Base-by-base conservation (phyloP, 2,888 invertebrate species). In the Crocallis elinguaria region DNA sequence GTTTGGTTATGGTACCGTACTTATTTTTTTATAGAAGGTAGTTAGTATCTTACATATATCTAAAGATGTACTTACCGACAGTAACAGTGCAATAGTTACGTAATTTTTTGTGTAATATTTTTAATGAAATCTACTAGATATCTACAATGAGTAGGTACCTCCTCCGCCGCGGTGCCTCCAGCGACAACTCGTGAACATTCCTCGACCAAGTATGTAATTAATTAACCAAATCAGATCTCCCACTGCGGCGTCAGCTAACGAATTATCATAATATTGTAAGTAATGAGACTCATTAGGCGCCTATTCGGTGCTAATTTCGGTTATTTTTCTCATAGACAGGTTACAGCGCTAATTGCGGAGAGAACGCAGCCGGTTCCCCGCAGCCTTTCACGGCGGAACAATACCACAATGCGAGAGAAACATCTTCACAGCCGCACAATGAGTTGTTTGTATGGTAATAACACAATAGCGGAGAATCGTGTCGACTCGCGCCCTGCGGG, bases 321-420 rank as follows among this genome's bases (percentile, higher is more conserved):
- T 29, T 35, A 50, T 51, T 43, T 56, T 46, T 56, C 50, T 51
- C 56, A 56, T 27, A 51, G 43, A 51, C 14, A 23, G 39, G 29
- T 30, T 17, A 23, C 41, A 25, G 17, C 41, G 23, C 3, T 44
- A 44, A 44, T 44, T 44, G 44, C 29, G 56, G 61, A 53, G 63
- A 11, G 32, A 32, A 23, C 21, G 64, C 52, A 52, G 41, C 49
- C 53, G 27, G 5, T 13, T 19, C 35, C 11, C 9, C 5, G n/a
- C 33, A 32, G 32, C 32, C 33, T 36, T 27, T 35, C 45, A 25
- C 45, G 27, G 9, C 27, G 37, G 32, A 64, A 70, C 66, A 69
- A 70, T 70, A 64, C 62, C 58, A 57, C 66, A 61, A 62, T 64
- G 61, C 55, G 50, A 59, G 65, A 59, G 63, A 61, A 66, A 70